Percentiles rank a stretch among this genome's conserved stretches.
Conservation (phyloP, 2,113 vertebrate genomes). For the Crotalus viridis region DNA sequence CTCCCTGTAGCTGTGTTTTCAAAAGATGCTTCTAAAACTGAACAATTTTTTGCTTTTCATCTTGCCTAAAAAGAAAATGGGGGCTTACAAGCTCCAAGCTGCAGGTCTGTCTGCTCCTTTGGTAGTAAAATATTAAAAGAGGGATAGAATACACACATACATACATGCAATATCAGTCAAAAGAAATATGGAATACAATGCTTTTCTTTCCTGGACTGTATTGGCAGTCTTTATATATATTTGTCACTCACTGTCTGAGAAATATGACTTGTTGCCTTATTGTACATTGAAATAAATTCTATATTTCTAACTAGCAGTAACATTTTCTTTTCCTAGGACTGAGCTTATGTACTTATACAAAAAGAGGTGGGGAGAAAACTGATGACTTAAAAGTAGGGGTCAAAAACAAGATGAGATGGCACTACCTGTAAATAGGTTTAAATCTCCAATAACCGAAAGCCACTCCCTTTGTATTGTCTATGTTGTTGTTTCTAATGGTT, state of each 20-base stretch:
- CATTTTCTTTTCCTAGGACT: background rate
- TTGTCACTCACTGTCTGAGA: constrained; percentile 29
- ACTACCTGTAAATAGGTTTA: background rate
- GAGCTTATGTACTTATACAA: background rate
- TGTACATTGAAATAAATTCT: constrained; percentile 77
- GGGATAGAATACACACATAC: background rate
- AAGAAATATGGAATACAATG: constrained; percentile 8
- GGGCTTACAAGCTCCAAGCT: background rate
- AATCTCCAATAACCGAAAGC: background rate
- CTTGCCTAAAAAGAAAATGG: background rate
- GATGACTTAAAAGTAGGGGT: background rate
- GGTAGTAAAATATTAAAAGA: background rate
- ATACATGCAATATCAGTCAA: background rate
- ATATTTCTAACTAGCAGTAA: constrained; percentile 71
- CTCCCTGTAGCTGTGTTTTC: background rate
- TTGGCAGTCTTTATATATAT: constrained; percentile 14
- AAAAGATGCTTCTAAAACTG: background rate
- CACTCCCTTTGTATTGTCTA: background rate
- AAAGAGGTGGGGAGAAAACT: background rate
- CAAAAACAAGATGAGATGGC: background rate
- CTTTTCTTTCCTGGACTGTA: background rate
- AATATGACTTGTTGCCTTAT: constrained; percentile 51
- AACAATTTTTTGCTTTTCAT: too few relatives aligned
- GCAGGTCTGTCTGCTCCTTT: background rate
- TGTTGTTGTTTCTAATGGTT: background rate